phyloP scores from a whole-genome alignment of 1,140 invertebrate species.

The Liolophura sinensis region DNA sequence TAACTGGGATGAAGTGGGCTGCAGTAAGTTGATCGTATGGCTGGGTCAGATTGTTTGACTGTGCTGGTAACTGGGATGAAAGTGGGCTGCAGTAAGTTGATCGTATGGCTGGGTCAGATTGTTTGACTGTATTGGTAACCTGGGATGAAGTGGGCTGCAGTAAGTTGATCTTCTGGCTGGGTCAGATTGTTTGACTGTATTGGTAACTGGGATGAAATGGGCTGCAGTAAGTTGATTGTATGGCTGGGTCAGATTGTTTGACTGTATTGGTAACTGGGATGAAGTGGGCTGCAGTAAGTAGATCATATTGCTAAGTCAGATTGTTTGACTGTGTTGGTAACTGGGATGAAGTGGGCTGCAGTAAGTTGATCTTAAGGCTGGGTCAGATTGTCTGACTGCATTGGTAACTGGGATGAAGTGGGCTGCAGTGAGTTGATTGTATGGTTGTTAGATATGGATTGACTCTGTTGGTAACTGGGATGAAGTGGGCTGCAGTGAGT shows the following conservation, averaged over 20 bases:
- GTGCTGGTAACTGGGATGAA: conserved; percentile 46
- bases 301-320: conserved; percentile 40
- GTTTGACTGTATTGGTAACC: too few species aligned
- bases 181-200: conserved; percentile 46
- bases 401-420: conserved; percentile 46
- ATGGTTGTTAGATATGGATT: too few species aligned
- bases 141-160: too few species aligned
- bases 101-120: too few species aligned
- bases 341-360: conserved; percentile 49
- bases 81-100: too few species aligned
- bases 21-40: conserved; percentile 42
- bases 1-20: conserved; percentile 48
- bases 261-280: conserved; percentile 50
- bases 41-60: conserved; percentile 49
- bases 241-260: too few species aligned
- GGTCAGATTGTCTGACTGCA: conserved; percentile 46
- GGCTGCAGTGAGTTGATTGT: too few species aligned
- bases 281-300: conserved; percentile 49
- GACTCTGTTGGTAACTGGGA: too few species aligned
- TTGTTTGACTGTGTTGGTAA: conserved; percentile 48
- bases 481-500: too few species aligned
- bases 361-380: conserved; percentile 45
- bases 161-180: too few species aligned
- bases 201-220: conserved; percentile 50
- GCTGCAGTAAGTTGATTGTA: conserved; percentile 38